A percentile compares a stretch with the other conserved stretches of the same genome.
These are phyloP conservation scores for Ophioderma brevispina DNA, from an alignment of 35 echinoderm and acorn worm species.

Conservation along the genomic window DNA sequence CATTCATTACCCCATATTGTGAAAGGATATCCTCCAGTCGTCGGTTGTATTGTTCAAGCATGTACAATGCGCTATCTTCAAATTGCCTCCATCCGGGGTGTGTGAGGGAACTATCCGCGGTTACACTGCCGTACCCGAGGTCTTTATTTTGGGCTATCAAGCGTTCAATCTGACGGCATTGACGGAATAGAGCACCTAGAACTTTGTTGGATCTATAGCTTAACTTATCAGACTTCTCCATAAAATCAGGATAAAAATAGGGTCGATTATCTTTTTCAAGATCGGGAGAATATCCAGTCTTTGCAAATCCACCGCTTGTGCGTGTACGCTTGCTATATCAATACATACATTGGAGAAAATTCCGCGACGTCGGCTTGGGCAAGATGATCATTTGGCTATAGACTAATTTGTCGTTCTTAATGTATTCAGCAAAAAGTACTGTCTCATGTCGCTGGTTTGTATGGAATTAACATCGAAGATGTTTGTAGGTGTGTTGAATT, in stretches of 20 bases:
- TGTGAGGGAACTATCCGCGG: background rate
- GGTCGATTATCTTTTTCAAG: background rate
- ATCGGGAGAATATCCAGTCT: conserved; percentile 19
- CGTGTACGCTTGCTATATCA: background rate
- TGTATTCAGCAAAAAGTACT: conserved; percentile 27
- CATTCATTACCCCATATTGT: conserved; percentile 23
- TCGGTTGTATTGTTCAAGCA: background rate
- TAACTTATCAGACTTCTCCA: conserved; percentile 12
- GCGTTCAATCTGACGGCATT: conserved; percentile 1
- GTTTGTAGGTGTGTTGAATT: background rate
- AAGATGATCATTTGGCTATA: conserved; percentile 5
- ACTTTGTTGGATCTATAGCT: background rate
- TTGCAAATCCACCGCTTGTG: conserved; percentile 26
- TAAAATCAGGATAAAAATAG: conserved; percentile 23
- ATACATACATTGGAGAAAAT: conserved; percentile 10
- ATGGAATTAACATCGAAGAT: background rate
- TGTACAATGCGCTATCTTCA: background rate
- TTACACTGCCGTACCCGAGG: background rate
- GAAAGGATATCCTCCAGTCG: background rate
- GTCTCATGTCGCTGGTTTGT: background rate
- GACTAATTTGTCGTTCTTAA: conserved; percentile 26
- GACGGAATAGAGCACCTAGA: background rate
- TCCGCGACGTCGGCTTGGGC: background rate
- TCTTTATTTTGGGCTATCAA: background rate
- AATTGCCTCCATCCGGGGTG: background rate